These are phyloP conservation scores for Eira barbara DNA, from an alignment of 2,113 vertebrate species.

Conservation along the genomic window DNA sequence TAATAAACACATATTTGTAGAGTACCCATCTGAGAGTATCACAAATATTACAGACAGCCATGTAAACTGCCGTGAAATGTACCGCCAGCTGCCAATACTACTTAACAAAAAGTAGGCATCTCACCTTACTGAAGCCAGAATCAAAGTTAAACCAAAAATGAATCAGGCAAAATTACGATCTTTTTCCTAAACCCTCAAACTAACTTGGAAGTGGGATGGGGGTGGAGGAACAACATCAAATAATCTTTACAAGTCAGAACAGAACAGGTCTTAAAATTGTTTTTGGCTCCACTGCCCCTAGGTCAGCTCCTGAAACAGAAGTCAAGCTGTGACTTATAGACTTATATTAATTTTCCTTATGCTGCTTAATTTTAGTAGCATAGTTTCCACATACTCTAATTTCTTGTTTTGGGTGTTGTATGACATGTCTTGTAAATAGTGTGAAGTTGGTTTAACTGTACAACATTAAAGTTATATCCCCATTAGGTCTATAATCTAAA, in stretches of 20 bases:
- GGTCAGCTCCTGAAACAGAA: conserved; percentile 69
- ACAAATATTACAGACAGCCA: neutral
- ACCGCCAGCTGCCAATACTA: neutral
- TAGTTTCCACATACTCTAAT: conserved; percentile 65
- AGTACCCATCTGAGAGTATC: neutral
- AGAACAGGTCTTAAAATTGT: conserved; percentile 64
- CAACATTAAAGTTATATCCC: conserved; percentile 67
- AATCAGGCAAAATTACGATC: neutral
- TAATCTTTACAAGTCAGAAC: conserved; percentile 58
- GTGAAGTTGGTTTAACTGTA: conserved; percentile 62
- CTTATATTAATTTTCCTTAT: conserved; percentile 66
- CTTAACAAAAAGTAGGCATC: neutral
- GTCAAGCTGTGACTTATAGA: conserved; percentile 57
- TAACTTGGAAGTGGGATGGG: conserved; percentile 1
- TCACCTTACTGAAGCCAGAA: conserved; percentile 23
- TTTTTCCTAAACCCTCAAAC: conserved; percentile 34
- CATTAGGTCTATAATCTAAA: conserved; percentile 61
- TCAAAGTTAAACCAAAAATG: conserved; percentile 5
- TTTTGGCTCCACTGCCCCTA: conserved; percentile 46
- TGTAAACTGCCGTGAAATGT: neutral
- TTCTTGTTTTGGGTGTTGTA: conserved; percentile 67
- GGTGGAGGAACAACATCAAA: conserved; percentile 36
- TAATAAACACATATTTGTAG: neutral
- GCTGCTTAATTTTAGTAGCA: conserved; percentile 66
- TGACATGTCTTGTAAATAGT: conserved; percentile 72